These are phyloP conservation scores for Halocynthia roretzi DNA, from an alignment of 23 tunicate species.

Conservation along the genomic window DNA sequence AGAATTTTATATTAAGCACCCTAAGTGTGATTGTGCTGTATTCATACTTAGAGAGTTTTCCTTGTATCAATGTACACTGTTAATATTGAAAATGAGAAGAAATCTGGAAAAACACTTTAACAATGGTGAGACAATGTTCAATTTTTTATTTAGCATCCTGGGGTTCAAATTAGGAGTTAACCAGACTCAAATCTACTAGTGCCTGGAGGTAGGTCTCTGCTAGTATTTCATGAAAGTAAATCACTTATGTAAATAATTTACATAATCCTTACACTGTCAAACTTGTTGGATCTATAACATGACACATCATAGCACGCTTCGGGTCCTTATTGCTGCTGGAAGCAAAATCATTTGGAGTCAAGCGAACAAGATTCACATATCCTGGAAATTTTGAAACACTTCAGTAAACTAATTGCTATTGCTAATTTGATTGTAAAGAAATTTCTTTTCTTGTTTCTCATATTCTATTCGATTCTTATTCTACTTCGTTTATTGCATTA, in stretches of 20 bases:
- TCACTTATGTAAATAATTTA: neutral
- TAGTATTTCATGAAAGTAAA: no score
- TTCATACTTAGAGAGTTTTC: no score
- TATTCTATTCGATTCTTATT: no score
- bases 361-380: conserved; percentile 58
- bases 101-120: no score
- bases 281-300: conserved; percentile 58
- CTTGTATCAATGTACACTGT: no score
- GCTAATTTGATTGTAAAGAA: neutral
- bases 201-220: neutral
- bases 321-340: conserved; percentile 65
- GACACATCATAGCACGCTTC: conserved; percentile 53
- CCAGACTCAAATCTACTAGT: neutral
- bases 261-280: conserved; percentile 41
- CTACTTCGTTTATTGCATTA: no score
- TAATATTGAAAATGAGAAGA: no score
- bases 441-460: neutral
- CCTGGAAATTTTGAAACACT: conserved; percentile 34
- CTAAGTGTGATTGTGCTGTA: no score
- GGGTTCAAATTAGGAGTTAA: neutral
- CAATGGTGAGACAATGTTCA: neutral
- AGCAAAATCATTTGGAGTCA: conserved; percentile 84
- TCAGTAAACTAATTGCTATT: neutral
- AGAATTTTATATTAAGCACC: no score
- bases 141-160: neutral